Conservation (phyloP, 2,888 invertebrate genomes). For the Hoplodrina ambigua region DNA sequence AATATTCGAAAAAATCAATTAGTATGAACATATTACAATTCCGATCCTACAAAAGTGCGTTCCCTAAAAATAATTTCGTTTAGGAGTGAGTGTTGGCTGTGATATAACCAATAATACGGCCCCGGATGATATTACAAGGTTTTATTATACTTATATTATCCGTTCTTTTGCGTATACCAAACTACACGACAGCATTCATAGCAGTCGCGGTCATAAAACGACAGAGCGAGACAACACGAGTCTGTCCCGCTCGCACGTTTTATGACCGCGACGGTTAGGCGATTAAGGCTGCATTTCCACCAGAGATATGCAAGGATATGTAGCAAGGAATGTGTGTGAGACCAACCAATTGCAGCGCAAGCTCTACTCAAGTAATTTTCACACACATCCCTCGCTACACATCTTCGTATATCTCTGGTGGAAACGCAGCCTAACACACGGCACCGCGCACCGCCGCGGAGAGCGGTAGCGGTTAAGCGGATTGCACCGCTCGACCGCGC, state of each 20-base stretch:
- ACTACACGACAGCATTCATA: not conserved
- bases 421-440: too few relatives aligned
- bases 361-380: too few relatives aligned
- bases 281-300: too few relatives aligned
- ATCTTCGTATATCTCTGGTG: too few relatives aligned
- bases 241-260: not conserved
- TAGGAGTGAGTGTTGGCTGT: conserved; percentile 71
- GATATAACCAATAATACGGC: conserved; percentile 64
- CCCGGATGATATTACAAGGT: conserved; percentile 60
- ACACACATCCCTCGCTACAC: too few relatives aligned
- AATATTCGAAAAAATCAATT: not conserved
- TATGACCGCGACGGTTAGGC: not conserved
- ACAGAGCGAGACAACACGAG: conserved; percentile 10
- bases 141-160: conserved; percentile 34
- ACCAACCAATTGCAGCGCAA: too few relatives aligned
- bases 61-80: conserved; percentile 49
- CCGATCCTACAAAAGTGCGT: conserved; percentile 9
- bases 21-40: conserved; percentile 14
- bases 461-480: too few relatives aligned
- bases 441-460: too few relatives aligned
- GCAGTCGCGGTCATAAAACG: not conserved
- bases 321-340: too few relatives aligned
- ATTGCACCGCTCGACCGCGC: too few relatives aligned
- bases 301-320: too few relatives aligned
- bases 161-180: conserved; percentile 24